phyloP scores from a whole-genome alignment of 2,888 invertebrate genomes.

The Lasioglossum zephyrum region DNA sequence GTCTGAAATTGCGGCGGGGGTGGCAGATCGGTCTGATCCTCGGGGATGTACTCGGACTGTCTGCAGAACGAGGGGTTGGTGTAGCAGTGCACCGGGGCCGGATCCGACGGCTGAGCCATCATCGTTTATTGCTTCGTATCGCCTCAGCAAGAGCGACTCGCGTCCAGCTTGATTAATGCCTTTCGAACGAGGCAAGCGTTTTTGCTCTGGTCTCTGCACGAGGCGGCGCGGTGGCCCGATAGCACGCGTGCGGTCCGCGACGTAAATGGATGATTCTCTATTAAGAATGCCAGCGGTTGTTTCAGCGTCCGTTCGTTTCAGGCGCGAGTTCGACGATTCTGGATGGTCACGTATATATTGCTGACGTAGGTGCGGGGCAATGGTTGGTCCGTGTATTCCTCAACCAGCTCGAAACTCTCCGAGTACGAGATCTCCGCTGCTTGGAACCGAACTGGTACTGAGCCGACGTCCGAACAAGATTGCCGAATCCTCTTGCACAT shows the following conservation, averaged over 20 bases:
- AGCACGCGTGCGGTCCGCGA: slow-evolving; percentile 19
- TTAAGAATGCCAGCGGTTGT: slow-evolving; percentile 24
- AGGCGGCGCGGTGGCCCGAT: slow-evolving; percentile 11
- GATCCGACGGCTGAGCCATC: slow-evolving; percentile 64
- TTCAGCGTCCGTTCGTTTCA: slow-evolving; percentile 14
- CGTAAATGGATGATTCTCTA: slow-evolving; percentile 36
- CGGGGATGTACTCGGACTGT: slow-evolving; percentile 88
- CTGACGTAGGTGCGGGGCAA: slow-evolving; percentile 74
- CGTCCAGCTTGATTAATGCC: slow-evolving; percentile 29
- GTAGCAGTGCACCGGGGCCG: slow-evolving; percentile 86
- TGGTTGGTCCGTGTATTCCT: slow-evolving; percentile 77
- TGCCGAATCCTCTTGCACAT: slow-evolving; percentile 58
- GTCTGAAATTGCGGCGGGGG: slow-evolving; percentile 80
- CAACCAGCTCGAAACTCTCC: slow-evolving; percentile 55
- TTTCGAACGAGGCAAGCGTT: background rate
- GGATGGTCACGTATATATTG: slow-evolving; percentile 74
- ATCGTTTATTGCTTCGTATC: slow-evolving; percentile 7
- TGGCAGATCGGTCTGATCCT: slow-evolving; percentile 82
- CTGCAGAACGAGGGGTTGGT: slow-evolving; percentile 93
- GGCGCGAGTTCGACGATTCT: slow-evolving; percentile 52
- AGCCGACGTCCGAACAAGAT: slow-evolving; percentile 39
- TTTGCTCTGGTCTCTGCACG: slow-evolving; percentile 5
- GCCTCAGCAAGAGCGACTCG: background rate
- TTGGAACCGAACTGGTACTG: slow-evolving; percentile 53
- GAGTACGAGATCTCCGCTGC: background rate